Evolutionary conservation across 2,113 vertebrate genomes (phyloP).

Genomic region (Caranx melampygus): DNA sequence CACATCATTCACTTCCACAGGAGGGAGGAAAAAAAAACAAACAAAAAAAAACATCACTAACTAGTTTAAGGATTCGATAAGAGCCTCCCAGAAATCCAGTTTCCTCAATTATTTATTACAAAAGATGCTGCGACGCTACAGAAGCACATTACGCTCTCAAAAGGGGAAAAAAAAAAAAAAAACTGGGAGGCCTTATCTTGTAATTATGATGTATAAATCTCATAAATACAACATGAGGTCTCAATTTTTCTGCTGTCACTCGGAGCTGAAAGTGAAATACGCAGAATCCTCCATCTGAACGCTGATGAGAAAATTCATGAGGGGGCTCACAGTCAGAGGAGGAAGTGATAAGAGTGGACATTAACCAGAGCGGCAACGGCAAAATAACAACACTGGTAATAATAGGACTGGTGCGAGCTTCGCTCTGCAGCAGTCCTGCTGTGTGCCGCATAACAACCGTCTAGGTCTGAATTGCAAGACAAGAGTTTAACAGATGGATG

Average conservation of each 20-base stretch:
- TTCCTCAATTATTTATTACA: conserved; percentile 1
- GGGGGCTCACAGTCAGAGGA: background rate
- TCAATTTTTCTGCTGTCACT: background rate
- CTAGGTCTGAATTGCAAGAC: background rate
- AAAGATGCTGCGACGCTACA: background rate
- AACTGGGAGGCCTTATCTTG: too few species aligned
- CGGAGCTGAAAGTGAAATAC: background rate
- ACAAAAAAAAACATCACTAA: background rate
- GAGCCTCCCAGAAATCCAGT: background rate
- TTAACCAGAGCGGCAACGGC: background rate
- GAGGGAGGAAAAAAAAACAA: background rate
- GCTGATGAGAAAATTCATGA: background rate
- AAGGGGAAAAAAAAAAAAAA: too few species aligned
- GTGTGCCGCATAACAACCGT: background rate
- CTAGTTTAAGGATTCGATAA: background rate
- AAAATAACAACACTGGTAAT: background rate
- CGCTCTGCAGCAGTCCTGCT: background rate
- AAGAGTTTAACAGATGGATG: background rate
- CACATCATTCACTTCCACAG: conserved; percentile 8
- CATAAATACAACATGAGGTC: background rate
- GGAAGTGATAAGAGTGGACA: background rate
- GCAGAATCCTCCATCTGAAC: background rate
- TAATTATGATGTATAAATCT: background rate
- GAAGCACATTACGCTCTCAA: background rate
- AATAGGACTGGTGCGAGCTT: background rate